phyloP scores from a whole-genome alignment of 1,140 invertebrate species.

The Diachasmimorpha longicaudata region DNA sequence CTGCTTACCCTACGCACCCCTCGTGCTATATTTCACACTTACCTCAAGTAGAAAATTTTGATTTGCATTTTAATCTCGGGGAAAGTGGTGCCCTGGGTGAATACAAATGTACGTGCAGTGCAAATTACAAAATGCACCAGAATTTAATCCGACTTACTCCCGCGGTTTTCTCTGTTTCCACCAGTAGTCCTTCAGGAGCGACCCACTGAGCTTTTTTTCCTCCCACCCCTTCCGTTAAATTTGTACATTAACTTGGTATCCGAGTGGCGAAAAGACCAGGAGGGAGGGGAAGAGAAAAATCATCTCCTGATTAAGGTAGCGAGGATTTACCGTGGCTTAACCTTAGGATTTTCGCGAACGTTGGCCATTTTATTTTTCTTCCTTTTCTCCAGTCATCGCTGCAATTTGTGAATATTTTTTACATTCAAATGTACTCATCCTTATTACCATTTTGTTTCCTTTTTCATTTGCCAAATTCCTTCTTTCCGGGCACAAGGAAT shows the following conservation, averaged over 20 bases:
- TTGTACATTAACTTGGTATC: constrained; percentile 16
- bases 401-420: neutral
- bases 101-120: constrained; percentile 7
- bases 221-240: neutral
- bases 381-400: neutral
- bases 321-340: neutral
- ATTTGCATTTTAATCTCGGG: constrained; percentile 52
- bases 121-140: constrained; percentile 43
- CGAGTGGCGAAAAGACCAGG: neutral
- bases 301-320: neutral
- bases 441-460: neutral
- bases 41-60: constrained; percentile 38
- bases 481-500: neutral
- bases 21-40: constrained; percentile 49
- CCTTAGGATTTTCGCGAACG: neutral
- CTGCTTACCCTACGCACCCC: no score
- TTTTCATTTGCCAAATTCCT: neutral
- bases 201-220: neutral
- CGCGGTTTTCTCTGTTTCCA: neutral
- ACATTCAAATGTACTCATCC: neutral
- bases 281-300: neutral
- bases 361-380: neutral
- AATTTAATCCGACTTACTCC: constrained; percentile 40
- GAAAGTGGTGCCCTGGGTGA: neutral
- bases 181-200: neutral